phyloP scores from a whole-genome alignment of 35 echinoderm and acorn worm genomes.

The Apostichopus californicus region DNA sequence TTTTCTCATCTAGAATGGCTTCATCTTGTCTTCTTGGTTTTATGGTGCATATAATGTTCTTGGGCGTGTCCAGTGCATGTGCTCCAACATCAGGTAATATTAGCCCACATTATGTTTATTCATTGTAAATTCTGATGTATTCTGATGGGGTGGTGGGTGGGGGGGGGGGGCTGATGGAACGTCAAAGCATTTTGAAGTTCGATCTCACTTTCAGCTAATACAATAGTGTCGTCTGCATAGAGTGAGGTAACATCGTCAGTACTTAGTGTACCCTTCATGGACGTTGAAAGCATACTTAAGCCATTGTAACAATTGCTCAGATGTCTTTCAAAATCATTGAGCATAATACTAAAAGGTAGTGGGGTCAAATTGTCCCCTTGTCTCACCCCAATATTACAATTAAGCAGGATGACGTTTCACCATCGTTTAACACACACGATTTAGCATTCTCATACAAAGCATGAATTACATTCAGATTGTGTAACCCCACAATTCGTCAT shows the following conservation, averaged over 20 bases:
- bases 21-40: not conserved
- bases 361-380: constrained; percentile 67
- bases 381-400: constrained; percentile 71
- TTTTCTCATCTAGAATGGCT: not conserved
- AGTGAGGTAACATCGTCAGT: no score
- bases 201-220: no score
- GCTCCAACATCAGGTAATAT: not conserved
- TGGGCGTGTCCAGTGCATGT: constrained; percentile 7
- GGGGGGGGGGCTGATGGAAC: no score
- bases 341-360: constrained; percentile 62
- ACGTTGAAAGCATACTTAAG: not conserved
- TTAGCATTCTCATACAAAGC: constrained; percentile 62
- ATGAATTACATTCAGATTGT: constrained; percentile 60
- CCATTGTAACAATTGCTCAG: constrained; percentile 48
- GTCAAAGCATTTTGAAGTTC: no score
- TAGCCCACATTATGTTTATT: not conserved
- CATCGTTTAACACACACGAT: constrained; percentile 64
- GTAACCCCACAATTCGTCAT: no score
- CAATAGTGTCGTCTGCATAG: no score
- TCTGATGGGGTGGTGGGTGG: no score
- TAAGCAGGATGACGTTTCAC: constrained; percentile 43
- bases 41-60: not conserved
- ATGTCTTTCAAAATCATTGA: constrained; percentile 68
- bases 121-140: not conserved
- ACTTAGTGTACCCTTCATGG: no score